Evolutionary conservation across 2,113 vertebrate species (phyloP).

Genomic region (Stegostoma tigrinum): DNA sequence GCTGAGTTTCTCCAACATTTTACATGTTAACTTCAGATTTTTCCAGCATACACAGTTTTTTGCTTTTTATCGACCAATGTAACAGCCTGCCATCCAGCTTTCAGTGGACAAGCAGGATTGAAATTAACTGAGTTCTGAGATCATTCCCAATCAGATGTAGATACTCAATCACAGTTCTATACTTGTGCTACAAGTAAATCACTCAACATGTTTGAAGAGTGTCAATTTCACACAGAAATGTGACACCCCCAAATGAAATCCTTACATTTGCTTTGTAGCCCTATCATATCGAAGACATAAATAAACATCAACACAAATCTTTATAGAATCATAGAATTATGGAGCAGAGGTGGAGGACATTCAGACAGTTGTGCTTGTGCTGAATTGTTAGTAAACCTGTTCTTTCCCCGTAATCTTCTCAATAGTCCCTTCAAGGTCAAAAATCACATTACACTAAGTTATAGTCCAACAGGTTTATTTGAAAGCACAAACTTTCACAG

Average conservation of each 20-base stretch:
- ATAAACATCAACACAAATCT: not conserved
- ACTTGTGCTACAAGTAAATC: not conserved
- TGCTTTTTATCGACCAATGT: too few relatives aligned
- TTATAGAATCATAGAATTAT: not conserved
- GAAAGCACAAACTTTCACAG: too few relatives aligned
- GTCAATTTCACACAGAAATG: not conserved
- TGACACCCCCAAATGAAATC: not conserved
- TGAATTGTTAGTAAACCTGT: not conserved
- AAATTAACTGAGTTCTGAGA: not conserved
- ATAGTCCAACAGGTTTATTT: too few relatives aligned
- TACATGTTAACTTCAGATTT: too few relatives aligned
- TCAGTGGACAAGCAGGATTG: too few relatives aligned
- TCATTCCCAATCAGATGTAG: not conserved
- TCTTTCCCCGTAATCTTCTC: not conserved
- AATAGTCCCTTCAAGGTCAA: not conserved
- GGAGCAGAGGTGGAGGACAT: not conserved
- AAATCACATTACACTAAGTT: too few relatives aligned
- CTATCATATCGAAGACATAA: not conserved
- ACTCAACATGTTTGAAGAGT: not conserved
- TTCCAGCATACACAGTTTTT: too few relatives aligned
- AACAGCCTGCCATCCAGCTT: too few relatives aligned
- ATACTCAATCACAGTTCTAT: not conserved
- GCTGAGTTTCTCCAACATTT: too few relatives aligned
- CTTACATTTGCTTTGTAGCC: not conserved
- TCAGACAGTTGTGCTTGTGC: not conserved